phyloP scores from a whole-genome alignment of 2,888 invertebrate genomes.

The Nymphalis polychloros region DNA sequence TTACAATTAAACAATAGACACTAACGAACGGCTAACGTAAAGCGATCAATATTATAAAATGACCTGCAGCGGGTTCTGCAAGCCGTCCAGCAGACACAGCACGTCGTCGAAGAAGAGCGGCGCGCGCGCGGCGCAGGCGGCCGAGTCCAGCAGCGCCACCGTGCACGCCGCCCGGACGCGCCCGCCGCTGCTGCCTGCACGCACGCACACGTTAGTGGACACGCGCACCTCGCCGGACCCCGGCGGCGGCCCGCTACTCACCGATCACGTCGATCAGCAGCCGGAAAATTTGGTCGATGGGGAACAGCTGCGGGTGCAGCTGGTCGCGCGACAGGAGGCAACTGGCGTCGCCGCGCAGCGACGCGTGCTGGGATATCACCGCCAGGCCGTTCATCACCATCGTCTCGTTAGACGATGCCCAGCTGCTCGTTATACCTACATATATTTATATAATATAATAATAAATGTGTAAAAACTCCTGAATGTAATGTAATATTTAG shows the following conservation, averaged over 20 bases:
- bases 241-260: conserved; percentile 53
- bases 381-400: conserved; percentile 78
- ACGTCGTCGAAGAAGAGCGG: conserved; percentile 87
- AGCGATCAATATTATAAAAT: background rate
- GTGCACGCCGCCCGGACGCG: conserved; percentile 89
- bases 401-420: conserved; percentile 74
- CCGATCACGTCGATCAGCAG: conserved; percentile 89
- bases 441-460: no score
- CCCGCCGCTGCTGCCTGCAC: conserved; percentile 82
- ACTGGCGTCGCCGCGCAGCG: conserved; percentile 61
- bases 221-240: background rate
- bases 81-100: conserved; percentile 86
- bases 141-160: conserved; percentile 90
- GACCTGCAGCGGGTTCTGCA: conserved; percentile 86
- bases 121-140: conserved; percentile 86
- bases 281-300: conserved; percentile 90
- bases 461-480: no score
- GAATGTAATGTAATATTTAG: no score
- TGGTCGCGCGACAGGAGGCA: conserved; percentile 75
- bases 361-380: conserved; percentile 87
- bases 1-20: no score
- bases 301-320: conserved; percentile 89
- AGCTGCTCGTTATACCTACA: conserved; percentile 49
- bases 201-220: background rate
- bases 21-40: no score